Conservation (phyloP, 1,140 invertebrate genomes). For the Microplitis demolitor region DNA sequence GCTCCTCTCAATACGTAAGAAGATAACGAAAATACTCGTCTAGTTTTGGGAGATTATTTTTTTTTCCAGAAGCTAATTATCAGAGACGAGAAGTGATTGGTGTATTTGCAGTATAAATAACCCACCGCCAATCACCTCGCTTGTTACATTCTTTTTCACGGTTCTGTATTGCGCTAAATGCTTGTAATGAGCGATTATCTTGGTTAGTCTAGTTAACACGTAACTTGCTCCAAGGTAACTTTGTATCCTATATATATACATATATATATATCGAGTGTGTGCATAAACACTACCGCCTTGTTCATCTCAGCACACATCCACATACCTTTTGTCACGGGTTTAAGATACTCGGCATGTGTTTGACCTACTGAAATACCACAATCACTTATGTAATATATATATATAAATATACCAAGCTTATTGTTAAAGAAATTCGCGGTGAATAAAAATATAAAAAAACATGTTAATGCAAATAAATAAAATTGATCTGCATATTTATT, state of each 20-base stretch:
- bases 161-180: slow-evolving; percentile 47
- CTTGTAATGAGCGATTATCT: slow-evolving; percentile 60
- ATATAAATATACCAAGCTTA: background rate
- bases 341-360: background rate
- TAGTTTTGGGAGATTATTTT: background rate
- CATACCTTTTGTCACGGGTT: too few relatives aligned
- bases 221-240: slow-evolving; percentile 23
- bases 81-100: background rate
- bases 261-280: background rate
- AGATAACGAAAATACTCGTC: too few relatives aligned
- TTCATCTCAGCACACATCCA: too few relatives aligned
- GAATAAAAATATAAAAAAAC: too few relatives aligned
- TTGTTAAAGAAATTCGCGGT: background rate
- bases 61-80: background rate
- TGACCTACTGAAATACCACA: background rate
- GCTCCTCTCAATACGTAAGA: background rate
- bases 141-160: slow-evolving; percentile 8
- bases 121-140: slow-evolving; percentile 8
- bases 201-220: slow-evolving; percentile 59
- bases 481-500: too few relatives aligned
- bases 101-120: slow-evolving; percentile 12
- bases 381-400: background rate
- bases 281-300: background rate
- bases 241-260: too few relatives aligned
- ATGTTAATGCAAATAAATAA: too few relatives aligned